A percentile compares a stretch with the other conserved stretches of the same genome.
Evolutionary conservation across 1,140 invertebrate species (phyloP).

Genomic region (Saccostrea cuccullata): DNA sequence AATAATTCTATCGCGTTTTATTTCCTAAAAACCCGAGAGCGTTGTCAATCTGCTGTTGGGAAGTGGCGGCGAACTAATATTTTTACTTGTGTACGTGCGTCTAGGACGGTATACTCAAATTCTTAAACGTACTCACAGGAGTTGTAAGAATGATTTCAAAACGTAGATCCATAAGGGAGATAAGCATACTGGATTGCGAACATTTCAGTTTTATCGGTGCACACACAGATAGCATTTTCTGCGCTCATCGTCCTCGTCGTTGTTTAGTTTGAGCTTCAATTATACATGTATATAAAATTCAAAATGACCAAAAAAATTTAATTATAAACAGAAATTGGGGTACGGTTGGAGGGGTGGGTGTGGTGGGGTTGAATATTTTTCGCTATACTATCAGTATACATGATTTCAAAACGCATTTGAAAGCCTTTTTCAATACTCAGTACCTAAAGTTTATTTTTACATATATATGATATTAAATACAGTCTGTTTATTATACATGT

Average conservation of each 20-base stretch:
- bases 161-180: not conserved
- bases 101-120: not conserved
- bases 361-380: no score
- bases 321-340: no score
- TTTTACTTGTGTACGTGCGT: constrained; percentile 9
- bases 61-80: not conserved
- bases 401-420: no score
- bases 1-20: constrained; percentile 16
- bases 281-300: no score
- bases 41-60: not conserved
- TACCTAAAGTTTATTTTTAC: not conserved
- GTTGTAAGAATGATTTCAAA: not conserved
- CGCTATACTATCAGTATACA: no score
- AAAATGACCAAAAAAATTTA: no score
- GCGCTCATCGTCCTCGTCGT: no score
- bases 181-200: not conserved
- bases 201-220: no score
- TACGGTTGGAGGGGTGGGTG: no score
- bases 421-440: no score
- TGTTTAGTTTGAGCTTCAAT: no score
- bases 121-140: not conserved
- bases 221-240: no score
- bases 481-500: not conserved
- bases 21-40: not conserved
- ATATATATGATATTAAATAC: not conserved